phyloP scores from a whole-genome alignment of 2,113 vertebrate species.

The Boleophthalmus pectinirostris region DNA sequence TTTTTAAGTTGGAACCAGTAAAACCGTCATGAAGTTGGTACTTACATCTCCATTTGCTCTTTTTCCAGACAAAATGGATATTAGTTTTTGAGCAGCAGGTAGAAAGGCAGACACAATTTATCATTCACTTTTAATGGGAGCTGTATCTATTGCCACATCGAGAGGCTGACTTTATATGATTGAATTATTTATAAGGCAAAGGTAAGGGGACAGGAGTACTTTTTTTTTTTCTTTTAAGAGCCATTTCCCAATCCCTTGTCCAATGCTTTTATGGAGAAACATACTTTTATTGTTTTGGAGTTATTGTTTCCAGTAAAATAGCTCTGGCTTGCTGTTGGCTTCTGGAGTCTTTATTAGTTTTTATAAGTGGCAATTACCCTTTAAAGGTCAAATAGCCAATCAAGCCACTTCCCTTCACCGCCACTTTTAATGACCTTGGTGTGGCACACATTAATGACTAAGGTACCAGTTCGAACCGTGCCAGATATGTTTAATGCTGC shows the following conservation, averaged over 20 bases:
- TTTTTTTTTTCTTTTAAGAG: slow-evolving; percentile 60
- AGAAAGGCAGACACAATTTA: slow-evolving; percentile 29
- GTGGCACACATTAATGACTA: slow-evolving; percentile 50
- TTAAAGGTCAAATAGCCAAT: slow-evolving; percentile 80
- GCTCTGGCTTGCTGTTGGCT: slow-evolving; percentile 55
- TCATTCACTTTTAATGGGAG: slow-evolving; percentile 47
- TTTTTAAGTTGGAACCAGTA: slow-evolving; percentile 64
- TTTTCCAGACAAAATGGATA: slow-evolving; percentile 42
- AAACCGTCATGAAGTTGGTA: slow-evolving; percentile 51
- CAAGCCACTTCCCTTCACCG: slow-evolving; percentile 59
- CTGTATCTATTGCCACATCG: slow-evolving; percentile 38
- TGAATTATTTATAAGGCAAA: slow-evolving; percentile 58
- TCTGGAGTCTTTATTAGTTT: slow-evolving; percentile 67
- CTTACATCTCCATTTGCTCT: slow-evolving; percentile 48
- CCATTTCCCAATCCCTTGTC: slow-evolving; percentile 48
- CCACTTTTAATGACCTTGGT: slow-evolving; percentile 65
- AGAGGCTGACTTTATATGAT: slow-evolving; percentile 51
- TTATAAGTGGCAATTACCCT: slow-evolving; percentile 78
- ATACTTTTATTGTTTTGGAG: slow-evolving; percentile 67
- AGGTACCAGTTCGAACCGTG: slow-evolving; percentile 29
- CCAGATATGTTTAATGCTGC: slow-evolving; percentile 25
- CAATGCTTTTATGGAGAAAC: slow-evolving; percentile 67
- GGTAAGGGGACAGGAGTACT: slow-evolving; percentile 15
- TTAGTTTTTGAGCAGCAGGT: slow-evolving; percentile 27
- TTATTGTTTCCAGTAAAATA: slow-evolving; percentile 69